Evolutionary conservation across 2,888 invertebrate genomes (phyloP).

Genomic region (Epirrhoe tristata): DNA sequence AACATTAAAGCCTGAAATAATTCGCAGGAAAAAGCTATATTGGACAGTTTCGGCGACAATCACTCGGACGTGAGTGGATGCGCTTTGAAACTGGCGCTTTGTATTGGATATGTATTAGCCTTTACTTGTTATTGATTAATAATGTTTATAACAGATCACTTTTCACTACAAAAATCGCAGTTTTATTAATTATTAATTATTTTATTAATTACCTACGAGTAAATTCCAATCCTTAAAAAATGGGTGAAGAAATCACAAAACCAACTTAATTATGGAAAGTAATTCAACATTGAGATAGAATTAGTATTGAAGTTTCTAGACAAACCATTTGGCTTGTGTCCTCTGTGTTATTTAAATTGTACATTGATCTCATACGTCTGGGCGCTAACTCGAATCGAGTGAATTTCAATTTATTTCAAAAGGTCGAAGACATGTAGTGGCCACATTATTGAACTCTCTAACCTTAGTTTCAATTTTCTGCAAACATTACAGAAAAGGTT

Average conservation of each 20-base stretch:
- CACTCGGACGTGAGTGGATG: conserved; percentile 58
- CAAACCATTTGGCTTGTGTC: conserved; percentile 32
- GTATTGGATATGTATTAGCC: conserved; percentile 42
- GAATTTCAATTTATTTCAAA: conserved; percentile 46
- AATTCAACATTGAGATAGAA: conserved; percentile 25
- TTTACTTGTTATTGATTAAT: background rate
- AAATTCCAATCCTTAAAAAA: background rate
- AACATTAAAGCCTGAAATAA: conserved; percentile 84
- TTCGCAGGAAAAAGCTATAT: conserved; percentile 77
- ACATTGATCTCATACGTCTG: conserved; percentile 41
- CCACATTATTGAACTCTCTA: conserved; percentile 32
- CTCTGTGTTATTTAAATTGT: conserved; percentile 40
- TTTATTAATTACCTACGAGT: background rate
- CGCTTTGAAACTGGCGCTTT: conserved; percentile 55
- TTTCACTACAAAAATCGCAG: no score
- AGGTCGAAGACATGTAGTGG: conserved; percentile 40
- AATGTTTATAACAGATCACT: no score
- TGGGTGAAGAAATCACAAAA: conserved; percentile 6
- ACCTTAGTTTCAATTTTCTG: conserved; percentile 21
- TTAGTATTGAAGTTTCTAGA: conserved; percentile 33
- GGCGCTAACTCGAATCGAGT: conserved; percentile 44
- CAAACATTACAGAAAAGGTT: conserved; percentile 15
- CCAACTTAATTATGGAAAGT: conserved; percentile 20
- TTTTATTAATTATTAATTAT: no score
- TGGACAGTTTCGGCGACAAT: conserved; percentile 75